Evolutionary conservation across 2,797 vertebrate genomes (phyloP), one percentile per base, ranked within the genome.

Genomic region (Potorous gilbertii): DNA sequence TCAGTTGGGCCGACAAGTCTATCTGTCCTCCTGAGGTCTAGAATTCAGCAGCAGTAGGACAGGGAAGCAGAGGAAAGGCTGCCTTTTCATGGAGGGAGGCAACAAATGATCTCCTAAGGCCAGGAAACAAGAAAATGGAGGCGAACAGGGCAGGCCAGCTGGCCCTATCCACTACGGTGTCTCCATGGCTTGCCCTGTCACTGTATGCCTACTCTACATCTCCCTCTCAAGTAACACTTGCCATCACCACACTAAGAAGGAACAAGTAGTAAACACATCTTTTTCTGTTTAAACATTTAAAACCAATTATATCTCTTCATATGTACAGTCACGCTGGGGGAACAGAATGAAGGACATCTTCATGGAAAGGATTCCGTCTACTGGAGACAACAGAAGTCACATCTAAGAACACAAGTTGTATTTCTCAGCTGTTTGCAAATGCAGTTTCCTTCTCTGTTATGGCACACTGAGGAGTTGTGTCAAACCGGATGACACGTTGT

Each of bases 381-480:
- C 98, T 98, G 98, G 98, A 98, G 98, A 99, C 99, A 98, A 99
- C 98, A 99, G 99, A 99, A 99, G 99, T 98, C 98, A 99, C 98
- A 98, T 96, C 98, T 95, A 98, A 98, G 95, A 98, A 99, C 99
- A 99, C 97, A 98, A 99, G 96, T 98, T 98, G 99, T 98, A 97
- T 98, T 94, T 97, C 96, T 97, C 96, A 95, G 97, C 97, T 97
- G 96, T 94, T 97, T 97, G 97, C 97, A 97, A 98, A 95, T 13
- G 96, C 97, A 94, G 93, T 92, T 95, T 97, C 74, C 40, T 27
- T 16, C 28, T 55, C 54, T 90, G 90, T 54, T 54, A 55, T 9
- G 54, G 55, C 24, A 27, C 24, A 27, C 21, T 46, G 31, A 34
- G 74, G 9, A 46, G 40, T 9, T 90, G 52, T 31, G 50, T 9